Conservation (phyloP, 2,888 invertebrate species). For the Taphrorychus bicolor region DNA sequence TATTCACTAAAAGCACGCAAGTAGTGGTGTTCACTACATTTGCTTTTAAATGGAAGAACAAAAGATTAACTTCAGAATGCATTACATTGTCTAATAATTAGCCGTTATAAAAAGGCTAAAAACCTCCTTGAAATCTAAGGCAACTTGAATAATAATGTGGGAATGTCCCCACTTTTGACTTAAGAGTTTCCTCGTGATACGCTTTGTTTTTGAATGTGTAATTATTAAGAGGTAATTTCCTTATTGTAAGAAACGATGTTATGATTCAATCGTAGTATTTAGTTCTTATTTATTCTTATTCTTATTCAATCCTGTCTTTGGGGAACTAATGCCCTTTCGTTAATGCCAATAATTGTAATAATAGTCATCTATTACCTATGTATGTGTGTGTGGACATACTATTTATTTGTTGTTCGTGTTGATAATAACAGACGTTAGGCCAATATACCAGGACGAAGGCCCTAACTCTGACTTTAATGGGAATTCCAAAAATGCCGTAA, state of each 20-base stretch:
- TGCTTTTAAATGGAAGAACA: too few species aligned
- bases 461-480: slow-evolving; percentile 25
- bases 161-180: background rate
- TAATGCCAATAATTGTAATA: background rate
- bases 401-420: slow-evolving; percentile 14
- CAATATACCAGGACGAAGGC: slow-evolving; percentile 18
- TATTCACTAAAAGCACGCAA: too few species aligned
- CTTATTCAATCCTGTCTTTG: background rate
- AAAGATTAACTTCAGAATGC: background rate
- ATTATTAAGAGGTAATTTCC: too few species aligned
- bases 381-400: too few species aligned
- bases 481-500: slow-evolving; percentile 40
- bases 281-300: too few species aligned
- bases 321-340: too few species aligned
- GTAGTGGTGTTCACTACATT: too few species aligned
- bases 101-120: background rate
- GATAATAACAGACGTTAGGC: slow-evolving; percentile 16
- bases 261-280: too few species aligned
- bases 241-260: too few species aligned
- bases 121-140: background rate
- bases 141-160: background rate
- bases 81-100: background rate
- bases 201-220: too few species aligned
- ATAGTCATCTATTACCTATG: background rate
- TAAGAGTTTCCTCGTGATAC: too few species aligned